Base-by-base conservation (phyloP, 2,113 vertebrate species). In the Scortum barcoo region DNA sequence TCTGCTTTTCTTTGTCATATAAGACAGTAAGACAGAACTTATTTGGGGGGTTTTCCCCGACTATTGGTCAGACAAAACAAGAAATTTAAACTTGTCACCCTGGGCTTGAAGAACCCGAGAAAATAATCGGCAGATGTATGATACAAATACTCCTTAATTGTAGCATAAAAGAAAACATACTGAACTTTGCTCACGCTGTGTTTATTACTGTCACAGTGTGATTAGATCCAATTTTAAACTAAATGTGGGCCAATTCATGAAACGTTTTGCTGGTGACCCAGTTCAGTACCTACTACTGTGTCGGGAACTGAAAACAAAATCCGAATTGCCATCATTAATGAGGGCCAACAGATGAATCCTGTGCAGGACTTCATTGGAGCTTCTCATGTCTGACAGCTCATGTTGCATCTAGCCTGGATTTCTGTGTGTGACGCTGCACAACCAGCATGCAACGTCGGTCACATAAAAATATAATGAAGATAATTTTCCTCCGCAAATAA, bases 391-490 rank as follows among this genome's bases (percentile, higher is more conserved):
- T 54, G n/a, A 62, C 24, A 33, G 70, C 42, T 74, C 38, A 60
- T 63, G 62, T 70, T 89, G 36, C 63, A 7, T 80, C 30, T 44
- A 54, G 70, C 26, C 44, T 50, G 7, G 22, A 57, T 66, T 24
- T 73, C 36, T 68, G 22, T 3, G 46, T 68, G 28, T 30, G 12
- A 63, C 19, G 24, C 6, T 58, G 36, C 28, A 62, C 13, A 77
- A 61, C 20, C 33, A 28, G 13, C 16, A 44, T 26, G 61, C 46
- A 76, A 62, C 56, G 26, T 48, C 26, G 22, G 38, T 7, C 24
- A 33, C 36, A n/a, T 19, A 65, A 28, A 58, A 61, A 11, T 17
- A 70, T n/a, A 78, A 83, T 30, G 70, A 80, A 77, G 38, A 56
- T 28, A 1, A 68, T 42, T 60, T 24, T 44, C 22, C n/a, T n/a